Conservation (phyloP, 2,888 invertebrate genomes). For the Leucophenga maculata region DNA sequence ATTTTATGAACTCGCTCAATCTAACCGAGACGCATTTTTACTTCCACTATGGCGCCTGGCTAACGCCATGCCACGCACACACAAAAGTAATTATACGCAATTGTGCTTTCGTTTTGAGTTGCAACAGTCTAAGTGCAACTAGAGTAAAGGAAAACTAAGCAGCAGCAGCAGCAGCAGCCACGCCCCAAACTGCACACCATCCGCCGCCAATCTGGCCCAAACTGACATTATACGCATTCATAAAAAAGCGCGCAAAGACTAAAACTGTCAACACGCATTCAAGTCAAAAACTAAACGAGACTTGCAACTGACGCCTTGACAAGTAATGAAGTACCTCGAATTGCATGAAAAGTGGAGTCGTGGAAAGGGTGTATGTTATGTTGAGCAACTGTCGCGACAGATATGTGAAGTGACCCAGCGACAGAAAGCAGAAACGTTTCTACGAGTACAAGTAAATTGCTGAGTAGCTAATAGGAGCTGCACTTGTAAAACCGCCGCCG, state of each 20-base stretch:
- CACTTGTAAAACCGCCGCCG: no score
- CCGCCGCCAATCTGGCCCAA: not conserved
- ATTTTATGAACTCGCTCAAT: not conserved
- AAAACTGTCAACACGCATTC: no score
- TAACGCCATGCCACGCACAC: not conserved
- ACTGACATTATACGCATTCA: not conserved
- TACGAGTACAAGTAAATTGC: no score
- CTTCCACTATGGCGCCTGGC: not conserved
- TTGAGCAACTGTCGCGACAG: no score
- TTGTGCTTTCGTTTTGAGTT: conserved; percentile 8
- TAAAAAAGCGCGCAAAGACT: not conserved
- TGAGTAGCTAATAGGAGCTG: no score
- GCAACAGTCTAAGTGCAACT: conserved; percentile 7
- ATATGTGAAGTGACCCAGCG: no score
- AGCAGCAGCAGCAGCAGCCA: not conserved
- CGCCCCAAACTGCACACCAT: not conserved
- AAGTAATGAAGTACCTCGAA: not conserved
- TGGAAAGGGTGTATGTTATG: no score
- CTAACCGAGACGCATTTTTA: not conserved
- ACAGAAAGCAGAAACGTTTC: no score
- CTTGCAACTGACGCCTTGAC: conserved; percentile 5
- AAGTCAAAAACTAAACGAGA: conserved; percentile 18
- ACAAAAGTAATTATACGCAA: conserved; percentile 12
- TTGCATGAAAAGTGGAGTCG: no score
- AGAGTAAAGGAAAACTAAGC: not conserved